phyloP scores from a whole-genome alignment of 2,797 vertebrate genomes.

The Squalus acanthias region DNA sequence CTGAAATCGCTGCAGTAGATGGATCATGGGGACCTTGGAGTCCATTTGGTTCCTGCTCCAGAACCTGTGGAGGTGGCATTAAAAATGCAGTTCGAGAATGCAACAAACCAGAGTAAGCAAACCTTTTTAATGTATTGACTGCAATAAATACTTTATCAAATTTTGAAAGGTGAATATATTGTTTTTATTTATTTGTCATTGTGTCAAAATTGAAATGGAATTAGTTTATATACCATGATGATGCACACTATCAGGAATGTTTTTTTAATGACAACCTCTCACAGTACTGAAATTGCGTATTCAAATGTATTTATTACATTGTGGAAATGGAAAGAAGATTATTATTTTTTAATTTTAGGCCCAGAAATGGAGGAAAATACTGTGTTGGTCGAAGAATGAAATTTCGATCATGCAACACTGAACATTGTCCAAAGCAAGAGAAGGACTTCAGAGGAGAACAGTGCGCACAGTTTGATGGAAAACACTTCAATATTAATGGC shows the following conservation, averaged over 20 bases:
- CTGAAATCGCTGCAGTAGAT: slow-evolving; percentile 64
- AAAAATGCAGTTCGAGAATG: slow-evolving; percentile 87
- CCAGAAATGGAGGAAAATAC: slow-evolving; percentile 87
- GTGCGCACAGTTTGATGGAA: slow-evolving; percentile 83
- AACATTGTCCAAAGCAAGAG: slow-evolving; percentile 84
- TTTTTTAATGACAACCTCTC: background rate
- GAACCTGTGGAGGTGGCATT: slow-evolving; percentile 90
- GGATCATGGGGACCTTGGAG: slow-evolving; percentile 95
- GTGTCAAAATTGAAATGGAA: background rate
- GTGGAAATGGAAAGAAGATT: background rate
- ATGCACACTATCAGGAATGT: background rate
- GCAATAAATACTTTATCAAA: background rate
- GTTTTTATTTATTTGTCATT: background rate
- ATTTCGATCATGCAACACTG: slow-evolving; percentile 94
- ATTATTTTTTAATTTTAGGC: slow-evolving; percentile 58
- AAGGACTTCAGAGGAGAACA: slow-evolving; percentile 94
- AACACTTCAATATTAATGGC: slow-evolving; percentile 97
- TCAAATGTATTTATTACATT: background rate
- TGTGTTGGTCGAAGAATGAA: slow-evolving; percentile 94
- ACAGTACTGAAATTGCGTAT: background rate
- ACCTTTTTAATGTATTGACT: background rate
- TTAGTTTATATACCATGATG: background rate
- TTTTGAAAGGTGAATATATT: background rate
- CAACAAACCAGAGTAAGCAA: slow-evolving; percentile 88
- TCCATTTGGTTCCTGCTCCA: slow-evolving; percentile 89